Evolutionary conservation across 2,888 invertebrate genomes (phyloP).

Genomic region (Drosophila kuntzei): DNA sequence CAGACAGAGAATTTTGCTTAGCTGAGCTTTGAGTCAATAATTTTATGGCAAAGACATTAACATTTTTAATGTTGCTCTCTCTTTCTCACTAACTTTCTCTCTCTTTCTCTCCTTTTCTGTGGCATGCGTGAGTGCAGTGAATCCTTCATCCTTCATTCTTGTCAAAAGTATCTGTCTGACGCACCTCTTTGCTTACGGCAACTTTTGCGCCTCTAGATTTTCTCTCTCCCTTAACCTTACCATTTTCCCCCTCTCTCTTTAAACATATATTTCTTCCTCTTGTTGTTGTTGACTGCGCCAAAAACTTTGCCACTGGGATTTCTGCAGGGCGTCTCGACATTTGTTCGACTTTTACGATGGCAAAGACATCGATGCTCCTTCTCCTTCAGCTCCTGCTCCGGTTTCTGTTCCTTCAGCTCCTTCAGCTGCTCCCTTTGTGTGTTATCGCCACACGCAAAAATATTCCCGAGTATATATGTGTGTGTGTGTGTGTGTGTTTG

Average conservation of each 20-base stretch:
- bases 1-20: conserved; percentile 1
- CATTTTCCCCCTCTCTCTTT: neutral
- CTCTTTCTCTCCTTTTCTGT: neutral
- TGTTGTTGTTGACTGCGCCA: conserved; percentile 59
- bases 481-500: conserved; percentile 10
- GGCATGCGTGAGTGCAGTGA: neutral
- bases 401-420: neutral
- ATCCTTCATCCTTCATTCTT: conserved; percentile 32
- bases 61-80: conserved; percentile 52
- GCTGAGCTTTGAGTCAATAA: conserved; percentile 53
- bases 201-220: conserved; percentile 60
- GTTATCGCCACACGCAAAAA: conserved; percentile 54
- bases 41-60: conserved; percentile 62
- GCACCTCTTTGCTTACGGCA: conserved; percentile 55
- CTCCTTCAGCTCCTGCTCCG: neutral
- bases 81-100: neutral
- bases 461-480: conserved; percentile 19
- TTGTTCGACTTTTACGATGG: conserved; percentile 45
- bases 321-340: conserved; percentile 48
- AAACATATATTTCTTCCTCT: neutral
- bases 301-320: conserved; percentile 66
- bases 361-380: conserved; percentile 26
- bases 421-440: conserved; percentile 30
- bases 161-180: conserved; percentile 43
- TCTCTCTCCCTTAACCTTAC: neutral